Conservation (phyloP, 92 coral and sea anemone species). For the Epizoanthus scotinus region DNA sequence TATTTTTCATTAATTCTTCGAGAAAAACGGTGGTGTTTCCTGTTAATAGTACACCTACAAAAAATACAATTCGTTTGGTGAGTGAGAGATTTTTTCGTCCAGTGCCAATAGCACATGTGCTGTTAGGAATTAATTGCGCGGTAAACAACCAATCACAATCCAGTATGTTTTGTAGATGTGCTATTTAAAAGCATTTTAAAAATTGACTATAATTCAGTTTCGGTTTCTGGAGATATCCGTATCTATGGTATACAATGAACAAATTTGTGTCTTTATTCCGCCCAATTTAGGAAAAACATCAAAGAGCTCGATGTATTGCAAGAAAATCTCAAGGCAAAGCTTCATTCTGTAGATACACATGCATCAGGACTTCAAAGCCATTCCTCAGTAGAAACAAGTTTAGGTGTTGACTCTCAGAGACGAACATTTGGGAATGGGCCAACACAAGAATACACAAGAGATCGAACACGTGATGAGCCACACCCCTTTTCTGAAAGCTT, state of each 20-base stretch:
- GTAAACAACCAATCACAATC: too few species aligned
- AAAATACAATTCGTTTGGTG: too few species aligned
- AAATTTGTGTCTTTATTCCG: background rate
- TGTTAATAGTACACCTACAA: too few species aligned
- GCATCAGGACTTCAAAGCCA: background rate
- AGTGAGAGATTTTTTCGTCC: too few species aligned
- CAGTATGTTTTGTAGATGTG: too few species aligned
- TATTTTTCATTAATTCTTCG: too few species aligned
- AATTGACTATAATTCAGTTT: too few species aligned
- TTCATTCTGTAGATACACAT: constrained; percentile 12
- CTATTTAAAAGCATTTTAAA: too few species aligned
- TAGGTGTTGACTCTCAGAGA: background rate
- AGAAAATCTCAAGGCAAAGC: constrained; percentile 62
- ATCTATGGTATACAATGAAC: background rate
- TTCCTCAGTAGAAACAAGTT: background rate
- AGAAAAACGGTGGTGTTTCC: too few species aligned
- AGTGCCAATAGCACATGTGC: too few species aligned
- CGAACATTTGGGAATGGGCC: constrained; percentile 4
- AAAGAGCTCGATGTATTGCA: constrained; percentile 83
- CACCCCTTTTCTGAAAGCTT: background rate
- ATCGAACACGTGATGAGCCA: background rate
- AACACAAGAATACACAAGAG: background rate
- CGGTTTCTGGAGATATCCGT: too few species aligned
- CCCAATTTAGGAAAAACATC: constrained; percentile 75
- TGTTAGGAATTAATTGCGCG: too few species aligned